A percentile compares a stretch with the other conserved stretches of the same genome.
phyloP scores from a whole-genome alignment of 2,797 vertebrate genomes.

The Sparus aurata region DNA sequence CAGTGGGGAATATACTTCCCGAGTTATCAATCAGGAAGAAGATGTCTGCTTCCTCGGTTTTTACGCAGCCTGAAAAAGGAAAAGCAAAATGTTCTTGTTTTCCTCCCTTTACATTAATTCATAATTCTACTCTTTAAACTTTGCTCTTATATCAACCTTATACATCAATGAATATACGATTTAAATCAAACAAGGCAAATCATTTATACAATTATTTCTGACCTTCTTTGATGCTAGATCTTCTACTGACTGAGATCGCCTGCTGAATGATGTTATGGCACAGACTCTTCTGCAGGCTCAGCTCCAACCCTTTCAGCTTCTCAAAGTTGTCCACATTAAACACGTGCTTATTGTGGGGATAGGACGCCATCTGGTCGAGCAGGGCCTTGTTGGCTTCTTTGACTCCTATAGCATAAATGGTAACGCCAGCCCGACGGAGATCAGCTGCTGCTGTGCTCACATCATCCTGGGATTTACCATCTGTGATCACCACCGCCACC shows the following conservation, averaged over 20 bases:
- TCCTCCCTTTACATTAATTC: background rate
- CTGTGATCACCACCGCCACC: conserved; percentile 88
- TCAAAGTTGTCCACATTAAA: conserved; percentile 81
- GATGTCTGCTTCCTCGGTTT: conserved; percentile 90
- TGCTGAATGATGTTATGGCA: conserved; percentile 79
- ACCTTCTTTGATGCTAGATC: conserved; percentile 82
- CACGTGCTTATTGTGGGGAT: conserved; percentile 83
- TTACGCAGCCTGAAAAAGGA: conserved; percentile 81
- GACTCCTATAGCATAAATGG: conserved; percentile 85
- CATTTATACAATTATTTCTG: conserved; percentile 16
- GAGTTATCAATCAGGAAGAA: conserved; percentile 92
- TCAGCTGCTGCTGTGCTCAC: conserved; percentile 76
- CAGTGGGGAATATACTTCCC: conserved; percentile 78
- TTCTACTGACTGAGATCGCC: conserved; percentile 28
- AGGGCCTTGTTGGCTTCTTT: conserved; percentile 67
- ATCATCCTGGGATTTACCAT: conserved; percentile 81
- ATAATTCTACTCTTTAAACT: background rate
- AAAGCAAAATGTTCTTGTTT: conserved; percentile 7
- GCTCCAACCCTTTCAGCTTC: conserved; percentile 78
- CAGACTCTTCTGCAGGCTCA: conserved; percentile 81
- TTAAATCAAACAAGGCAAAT: background rate
- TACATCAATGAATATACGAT: too few relatives aligned
- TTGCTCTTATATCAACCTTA: too few relatives aligned
- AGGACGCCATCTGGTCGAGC: conserved; percentile 83
- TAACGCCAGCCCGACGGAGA: conserved; percentile 80